Base-by-base conservation (phyloP, 1,140 invertebrate genomes). In the Drosophila repletoides region DNA sequence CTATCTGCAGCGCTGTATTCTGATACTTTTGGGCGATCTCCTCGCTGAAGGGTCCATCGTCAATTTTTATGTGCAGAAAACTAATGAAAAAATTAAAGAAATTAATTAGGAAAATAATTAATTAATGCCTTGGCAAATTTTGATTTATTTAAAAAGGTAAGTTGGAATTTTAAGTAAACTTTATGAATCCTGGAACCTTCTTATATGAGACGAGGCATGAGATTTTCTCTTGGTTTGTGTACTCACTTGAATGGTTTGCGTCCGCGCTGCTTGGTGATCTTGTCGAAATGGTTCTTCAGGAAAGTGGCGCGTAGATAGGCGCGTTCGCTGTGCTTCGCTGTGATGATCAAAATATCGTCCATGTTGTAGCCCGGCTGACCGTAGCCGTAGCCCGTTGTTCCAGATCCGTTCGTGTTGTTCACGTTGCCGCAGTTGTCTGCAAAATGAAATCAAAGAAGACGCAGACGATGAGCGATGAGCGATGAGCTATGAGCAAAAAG, bases 301-400 rank as follows among this genome's bases (percentile, higher is more conserved):
- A 96, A 96, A 74, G 95, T 94, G n/a, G 94, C 94, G 94, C 95
- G 95, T 5, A 95, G 80, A 4, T 92, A 91, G 33, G 95, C 95
- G 34, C 94, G 93, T 21, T 95, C 94, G 59, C 95, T 95, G 24
- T 93, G 93, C 41, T 93, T 94, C 67, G 94, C 94, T 67, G 94
- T 95, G 17, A 96, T 90, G 81, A 96, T 95, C 21, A 95, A 91
- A 24, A 96, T 95, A 76, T 96, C 95, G 90, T 96, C 95, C 93
- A 95, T 94, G 76, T 94, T 94, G 88, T 90, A 72, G 91, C 91
- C 72, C 52, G 60, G 51, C 48, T 56, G 56, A 56, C 58, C 59
- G 46, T 56, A 87, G 34, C 83, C 83, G 64, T 52, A 60, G 59
- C 75, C 56, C 52, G 52, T 72, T 46, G 72, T 33, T 33, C 38